Evolutionary conservation across 2,797 vertebrate genomes (phyloP), one percentile per base, ranked within the genome.

Genomic region (Benthosema pterotum): DNA sequence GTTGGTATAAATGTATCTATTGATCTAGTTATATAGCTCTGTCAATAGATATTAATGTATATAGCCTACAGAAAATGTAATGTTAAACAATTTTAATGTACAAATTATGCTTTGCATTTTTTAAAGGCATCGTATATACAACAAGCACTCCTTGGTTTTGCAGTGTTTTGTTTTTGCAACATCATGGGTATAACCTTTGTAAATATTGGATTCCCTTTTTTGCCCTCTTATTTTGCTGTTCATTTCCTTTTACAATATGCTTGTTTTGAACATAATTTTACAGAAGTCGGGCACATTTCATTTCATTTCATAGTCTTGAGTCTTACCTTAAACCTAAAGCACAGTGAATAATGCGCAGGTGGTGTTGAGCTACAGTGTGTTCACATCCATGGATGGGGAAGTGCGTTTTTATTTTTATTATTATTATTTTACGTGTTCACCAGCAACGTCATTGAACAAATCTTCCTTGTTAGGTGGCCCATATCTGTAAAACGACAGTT

Each of bases 381-480:
- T 67, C 64, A 4, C 15, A 46, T 14, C 58, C 32, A 64, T 60
- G 74, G 57, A 74, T 54, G 66, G 67, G 67, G 59, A 74, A 15
- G 42, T 50, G 28, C 48, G 66, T 65, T 6, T 14, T n/a, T n/a
- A n/a, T n/a, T n/a, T n/a, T n/a, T n/a, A n/a, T n/a, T n/a, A n/a
- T n/a, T n/a, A n/a, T n/a, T 52, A 72, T 53, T 19, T 60, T 72
- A 78, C 71, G 67, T 66, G 69, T 72, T 86, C 81, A 89, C 84
- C 86, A 90, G 87, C 87, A 88, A 80, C 70, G 80, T 63, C 72
- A 75, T 74, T 83, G 42, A 72, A 66, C 52, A 69, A 51, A 65
- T 63, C 60, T 51, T 47, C 71, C 62, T 76, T 72, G 77, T 80
- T 70, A 51, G 48, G 71, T 81, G 75, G 83, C 77, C 79, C 77